Conservation (phyloP, 2,113 vertebrate genomes). For the Athene cunicularia region DNA sequence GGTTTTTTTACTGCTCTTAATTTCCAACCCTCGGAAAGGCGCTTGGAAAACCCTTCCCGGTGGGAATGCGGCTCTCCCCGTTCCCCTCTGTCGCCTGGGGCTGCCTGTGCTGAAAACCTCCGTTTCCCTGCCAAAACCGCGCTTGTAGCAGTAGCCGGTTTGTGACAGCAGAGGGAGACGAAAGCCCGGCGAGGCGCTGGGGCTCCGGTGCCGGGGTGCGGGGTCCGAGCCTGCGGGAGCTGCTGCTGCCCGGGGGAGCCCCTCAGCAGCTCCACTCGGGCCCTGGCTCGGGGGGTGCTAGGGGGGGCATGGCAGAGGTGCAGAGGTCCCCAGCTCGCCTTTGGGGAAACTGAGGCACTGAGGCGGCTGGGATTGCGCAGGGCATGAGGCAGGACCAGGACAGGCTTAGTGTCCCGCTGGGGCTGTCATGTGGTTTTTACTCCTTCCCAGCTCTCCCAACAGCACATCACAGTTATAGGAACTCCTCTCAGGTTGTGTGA, state of each 20-base stretch:
- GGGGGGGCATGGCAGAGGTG: not conserved
- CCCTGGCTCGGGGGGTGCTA: not conserved
- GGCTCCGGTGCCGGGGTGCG: not conserved
- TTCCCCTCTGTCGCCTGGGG: rapidly evolving
- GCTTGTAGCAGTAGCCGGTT: not conserved
- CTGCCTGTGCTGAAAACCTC: not conserved
- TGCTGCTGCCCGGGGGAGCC: not conserved
- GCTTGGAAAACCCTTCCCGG: not conserved
- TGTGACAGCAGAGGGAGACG: slow-evolving; percentile 43
- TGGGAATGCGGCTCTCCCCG: rapidly evolving
- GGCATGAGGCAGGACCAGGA: no score
- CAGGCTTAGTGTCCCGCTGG: no score
- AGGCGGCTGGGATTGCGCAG: not conserved
- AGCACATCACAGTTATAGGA: not conserved
- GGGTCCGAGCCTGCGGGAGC: not conserved
- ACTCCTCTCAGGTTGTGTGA: not conserved
- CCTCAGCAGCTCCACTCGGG: not conserved
- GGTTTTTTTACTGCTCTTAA: no score
- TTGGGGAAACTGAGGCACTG: not conserved
- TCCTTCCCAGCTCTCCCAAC: not conserved
- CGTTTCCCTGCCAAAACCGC: rapidly evolving
- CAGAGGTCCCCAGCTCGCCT: not conserved
- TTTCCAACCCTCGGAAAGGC: not conserved
- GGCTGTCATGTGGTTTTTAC: not conserved
- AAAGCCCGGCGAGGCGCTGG: not conserved